A percentile compares a stretch with the other conserved stretches of the same genome.
phyloP scores from a whole-genome alignment of 1,140 invertebrate species.

The Brachionus paranguensis region DNA sequence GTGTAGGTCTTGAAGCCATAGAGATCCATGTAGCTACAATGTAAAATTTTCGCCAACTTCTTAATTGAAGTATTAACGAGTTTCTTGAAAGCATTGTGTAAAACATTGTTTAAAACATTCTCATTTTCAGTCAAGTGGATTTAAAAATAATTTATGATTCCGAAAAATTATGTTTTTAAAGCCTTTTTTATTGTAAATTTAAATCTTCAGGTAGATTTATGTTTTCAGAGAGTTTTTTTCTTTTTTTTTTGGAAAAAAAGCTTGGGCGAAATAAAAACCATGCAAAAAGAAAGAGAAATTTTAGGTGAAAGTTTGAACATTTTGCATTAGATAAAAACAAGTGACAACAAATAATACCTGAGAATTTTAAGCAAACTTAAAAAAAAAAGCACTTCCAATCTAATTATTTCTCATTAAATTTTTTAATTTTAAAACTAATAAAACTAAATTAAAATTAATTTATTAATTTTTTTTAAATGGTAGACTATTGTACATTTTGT shows the following conservation, averaged over 20 bases:
- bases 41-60: neutral
- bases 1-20: neutral
- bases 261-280: neutral
- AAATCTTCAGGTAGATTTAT: neutral
- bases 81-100: neutral
- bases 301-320: neutral
- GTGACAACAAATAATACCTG: neutral
- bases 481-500: neutral
- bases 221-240: neutral
- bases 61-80: neutral
- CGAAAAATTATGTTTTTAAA: neutral
- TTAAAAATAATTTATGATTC: neutral
- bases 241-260: neutral
- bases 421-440: neutral
- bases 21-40: neutral
- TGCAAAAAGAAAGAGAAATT: neutral
- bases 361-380: neutral
- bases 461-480: neutral
- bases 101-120: neutral
- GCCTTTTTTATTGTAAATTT: neutral
- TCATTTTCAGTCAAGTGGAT: neutral
- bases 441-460: neutral
- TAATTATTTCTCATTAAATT: neutral
- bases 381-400: neutral
- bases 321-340: neutral